Base-by-base conservation (phyloP, 64 coral and sea anemone genomes). In the Anthopleura sola region DNA sequence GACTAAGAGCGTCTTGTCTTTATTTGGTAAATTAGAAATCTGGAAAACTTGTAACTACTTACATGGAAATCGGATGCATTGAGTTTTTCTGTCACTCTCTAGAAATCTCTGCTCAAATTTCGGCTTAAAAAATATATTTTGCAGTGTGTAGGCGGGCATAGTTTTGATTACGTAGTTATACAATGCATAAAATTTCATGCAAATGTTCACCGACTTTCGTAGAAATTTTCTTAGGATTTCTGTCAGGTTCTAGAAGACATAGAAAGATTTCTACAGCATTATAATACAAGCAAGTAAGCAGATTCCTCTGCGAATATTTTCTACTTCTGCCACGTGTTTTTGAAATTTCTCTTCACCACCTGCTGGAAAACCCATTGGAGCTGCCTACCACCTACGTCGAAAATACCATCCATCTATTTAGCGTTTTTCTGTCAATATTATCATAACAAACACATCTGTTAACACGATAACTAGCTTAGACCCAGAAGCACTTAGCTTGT, bases 391-490 rank as follows among this genome's bases (percentile, higher is more conserved):
- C 66, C 66, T 71, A 71, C 66, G 66, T 34, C 34, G 66, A 71
- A 71, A 71, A 34, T n/a, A 14, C 13, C 26, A 32, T 11, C 66
- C 66, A 71, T 71, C 66, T 32, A 71, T 71, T 71, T 71, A 71
- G 29, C 66, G 34, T 71, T 71, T 71, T 71, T 71, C 66, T 71
- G 29, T 71, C 66, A 71, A 71, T 71, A 71, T 71, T 71, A 71
- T 71, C 66, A 36, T 15, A 32, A 71, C 66, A 32, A 71, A 14
- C 34, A 69, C 28, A 29, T 29, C 29, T 69, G 66, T 69, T 69
- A 71, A 29, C 66, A 71, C 66, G 66, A 62, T 62, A 62, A 62
- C 66, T 32, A 71, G 10, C 58, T 26, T 62, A 62, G 19, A 62
- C 6, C 20, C 24, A 62, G 8, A 71, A 15, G 14, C 9, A 71